These are phyloP conservation scores for Xylocampa areola DNA, from an alignment of 2,888 invertebrate genomes.

Conservation along the genomic window DNA sequence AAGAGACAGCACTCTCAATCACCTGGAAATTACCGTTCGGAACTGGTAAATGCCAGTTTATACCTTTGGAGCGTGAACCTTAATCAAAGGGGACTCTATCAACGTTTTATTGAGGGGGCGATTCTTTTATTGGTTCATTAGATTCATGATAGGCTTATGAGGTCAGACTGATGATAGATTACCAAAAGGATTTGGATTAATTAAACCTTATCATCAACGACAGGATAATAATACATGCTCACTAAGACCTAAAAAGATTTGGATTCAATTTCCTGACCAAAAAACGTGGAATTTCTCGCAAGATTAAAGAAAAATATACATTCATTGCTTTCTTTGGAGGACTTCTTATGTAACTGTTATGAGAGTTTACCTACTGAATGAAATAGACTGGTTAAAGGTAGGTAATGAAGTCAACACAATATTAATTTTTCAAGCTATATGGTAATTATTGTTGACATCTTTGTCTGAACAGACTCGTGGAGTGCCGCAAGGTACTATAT, in stretches of 20 bases:
- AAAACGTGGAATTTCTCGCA: constrained; percentile 5
- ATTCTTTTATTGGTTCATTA: constrained; percentile 47
- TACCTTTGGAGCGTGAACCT: constrained; percentile 33
- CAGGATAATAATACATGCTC: constrained; percentile 5
- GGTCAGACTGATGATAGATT: constrained; percentile 29
- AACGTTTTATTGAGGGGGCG: constrained; percentile 47
- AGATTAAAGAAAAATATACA: constrained; percentile 37
- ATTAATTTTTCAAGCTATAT: neutral
- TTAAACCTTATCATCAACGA: constrained; percentile 14
- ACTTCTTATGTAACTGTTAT: neutral
- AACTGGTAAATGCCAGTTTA: constrained; percentile 48
- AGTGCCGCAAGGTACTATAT: constrained; percentile 14
- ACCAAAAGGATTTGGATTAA: constrained; percentile 22
- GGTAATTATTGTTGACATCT: constrained; percentile 5
- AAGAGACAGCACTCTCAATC: constrained; percentile 29
- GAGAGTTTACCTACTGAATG: neutral
- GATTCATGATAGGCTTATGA: constrained; percentile 34
- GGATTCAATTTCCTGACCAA: constrained; percentile 26
- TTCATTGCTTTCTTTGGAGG: constrained; percentile 30
- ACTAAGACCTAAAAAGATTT: constrained; percentile 17
- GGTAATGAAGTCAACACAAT: neutral
- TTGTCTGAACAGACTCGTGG: constrained; percentile 6
- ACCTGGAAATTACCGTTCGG: constrained; percentile 43
- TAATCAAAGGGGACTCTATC: constrained; percentile 51
- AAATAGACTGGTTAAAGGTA: neutral